Evolutionary conservation across 2,888 invertebrate genomes (phyloP), one percentile per base, ranked within the genome.

Genomic region (Parnassius mnemosyne): DNA sequence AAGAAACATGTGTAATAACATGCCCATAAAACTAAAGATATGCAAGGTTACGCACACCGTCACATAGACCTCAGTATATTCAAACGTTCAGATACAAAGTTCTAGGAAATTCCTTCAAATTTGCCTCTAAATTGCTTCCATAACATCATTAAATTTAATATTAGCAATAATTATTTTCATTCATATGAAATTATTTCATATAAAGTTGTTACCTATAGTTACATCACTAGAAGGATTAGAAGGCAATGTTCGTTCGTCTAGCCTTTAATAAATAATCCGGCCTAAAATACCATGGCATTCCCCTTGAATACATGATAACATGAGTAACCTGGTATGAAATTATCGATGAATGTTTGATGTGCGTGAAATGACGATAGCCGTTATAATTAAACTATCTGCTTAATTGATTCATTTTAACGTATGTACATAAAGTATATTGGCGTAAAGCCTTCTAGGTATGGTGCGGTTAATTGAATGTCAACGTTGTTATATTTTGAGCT

Each of bases 381-480:
- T 57, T 60, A 60, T 63, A 54, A 63, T 54, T 59, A 42, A 63
- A 59, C 53, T 55, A 43, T 53, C 43, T 41, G 16, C 58, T 13
- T 59, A 59, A 63, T 61, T 53, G 61, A 61, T 55, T 59, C 55
- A 34, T 41, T 50, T 63, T 46, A 55, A 58, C 41, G 54, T 63
- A 41, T 63, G 58, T 63, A 59, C 59, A 63, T 46, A 63, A 63
- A 55, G 53, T 59, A 59, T 63, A 47, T 59, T 51, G 41, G 44
- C 55, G 51, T 59, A 57, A 59, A 55, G 54, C 55, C 55, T 55
- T 59, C 41, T 52, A 55, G 60, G 53, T 55, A 59, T 47, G 55
- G 46, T 59, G 47, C 42, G 63, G 55, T 63, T 63, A 63, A 63
- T 63, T 63, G 55, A 63, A 63, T 59, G 63, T 63, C 63, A 63